phyloP scores from a whole-genome alignment of 2,113 vertebrate genomes.

The Pachycephala philippinensis region DNA sequence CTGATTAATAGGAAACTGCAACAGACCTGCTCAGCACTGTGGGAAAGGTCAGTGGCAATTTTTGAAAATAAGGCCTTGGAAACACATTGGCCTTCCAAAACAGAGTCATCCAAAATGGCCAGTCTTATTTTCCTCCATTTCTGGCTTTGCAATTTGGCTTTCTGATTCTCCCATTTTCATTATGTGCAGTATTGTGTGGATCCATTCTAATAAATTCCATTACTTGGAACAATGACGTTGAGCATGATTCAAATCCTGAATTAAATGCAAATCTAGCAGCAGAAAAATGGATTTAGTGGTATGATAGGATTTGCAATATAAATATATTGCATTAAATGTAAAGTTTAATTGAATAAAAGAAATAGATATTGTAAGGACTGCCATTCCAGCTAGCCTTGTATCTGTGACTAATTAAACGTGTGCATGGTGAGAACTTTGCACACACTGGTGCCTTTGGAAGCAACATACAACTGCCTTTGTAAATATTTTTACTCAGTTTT shows the following conservation, averaged over 20 bases:
- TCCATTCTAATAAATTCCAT: neutral
- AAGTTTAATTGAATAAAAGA: neutral
- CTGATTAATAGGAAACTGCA: neutral
- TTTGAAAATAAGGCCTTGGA: neutral
- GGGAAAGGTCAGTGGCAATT: neutral
- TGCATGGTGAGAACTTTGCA: neutral
- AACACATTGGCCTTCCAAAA: neutral
- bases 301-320: neutral
- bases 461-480: neutral
- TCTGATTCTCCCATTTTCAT: neutral
- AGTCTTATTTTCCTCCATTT: neutral
- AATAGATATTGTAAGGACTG: neutral
- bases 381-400: neutral
- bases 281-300: neutral
- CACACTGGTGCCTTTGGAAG: neutral
- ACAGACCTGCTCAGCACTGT: neutral
- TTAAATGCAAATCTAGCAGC: neutral
- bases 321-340: neutral
- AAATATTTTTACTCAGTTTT: neutral
- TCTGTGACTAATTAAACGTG: neutral
- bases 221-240: neutral
- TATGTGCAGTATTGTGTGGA: neutral
- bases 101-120: neutral
- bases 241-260: neutral
- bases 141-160: neutral